Percentiles rank a stretch among this genome's conserved stretches.
These are phyloP conservation scores for Ormyrus labotus DNA, from an alignment of 2,888 invertebrate species.

Conservation along the genomic window DNA sequence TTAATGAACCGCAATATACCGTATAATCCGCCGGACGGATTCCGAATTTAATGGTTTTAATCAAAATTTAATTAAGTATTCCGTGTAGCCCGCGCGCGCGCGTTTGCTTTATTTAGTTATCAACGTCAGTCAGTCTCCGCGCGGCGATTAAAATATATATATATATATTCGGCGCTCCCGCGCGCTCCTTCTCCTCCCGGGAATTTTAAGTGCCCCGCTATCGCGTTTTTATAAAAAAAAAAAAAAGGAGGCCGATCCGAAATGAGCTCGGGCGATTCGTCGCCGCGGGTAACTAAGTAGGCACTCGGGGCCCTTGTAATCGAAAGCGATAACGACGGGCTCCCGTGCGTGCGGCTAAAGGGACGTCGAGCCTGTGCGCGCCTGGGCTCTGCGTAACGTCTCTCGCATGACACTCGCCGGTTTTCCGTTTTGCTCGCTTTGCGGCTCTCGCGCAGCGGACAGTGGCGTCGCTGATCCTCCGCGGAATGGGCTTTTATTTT, in stretches of 20 bases:
- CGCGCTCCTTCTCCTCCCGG: background rate
- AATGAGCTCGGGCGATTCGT: background rate
- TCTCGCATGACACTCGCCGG: slow-evolving; percentile 4
- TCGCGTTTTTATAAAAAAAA: background rate
- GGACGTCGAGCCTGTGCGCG: slow-evolving; percentile 21
- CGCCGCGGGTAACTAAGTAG: slow-evolving; percentile 29
- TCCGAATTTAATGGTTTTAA: slow-evolving; percentile 31
- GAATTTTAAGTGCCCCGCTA: slow-evolving; percentile 44
- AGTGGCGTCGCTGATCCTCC: too few relatives aligned
- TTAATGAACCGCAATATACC: too few relatives aligned
- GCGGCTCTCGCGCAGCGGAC: too few relatives aligned
- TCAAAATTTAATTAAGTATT: slow-evolving; percentile 45
- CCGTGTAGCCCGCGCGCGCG: background rate
- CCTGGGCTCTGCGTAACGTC: background rate
- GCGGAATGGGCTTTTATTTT: too few relatives aligned
- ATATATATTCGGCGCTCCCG: background rate
- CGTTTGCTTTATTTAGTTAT: slow-evolving; percentile 47
- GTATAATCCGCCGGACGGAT: too few relatives aligned
- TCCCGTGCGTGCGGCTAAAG: background rate
- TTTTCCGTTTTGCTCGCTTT: too few relatives aligned
- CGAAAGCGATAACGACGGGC: slow-evolving; percentile 17
- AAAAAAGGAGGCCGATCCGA: background rate
- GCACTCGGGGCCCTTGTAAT: slow-evolving; percentile 30
- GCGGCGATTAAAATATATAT: slow-evolving; percentile 34
- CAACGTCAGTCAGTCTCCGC: slow-evolving; percentile 38